phyloP scores from a whole-genome alignment of 1,140 invertebrate species.

The Psix sp. region DNA sequence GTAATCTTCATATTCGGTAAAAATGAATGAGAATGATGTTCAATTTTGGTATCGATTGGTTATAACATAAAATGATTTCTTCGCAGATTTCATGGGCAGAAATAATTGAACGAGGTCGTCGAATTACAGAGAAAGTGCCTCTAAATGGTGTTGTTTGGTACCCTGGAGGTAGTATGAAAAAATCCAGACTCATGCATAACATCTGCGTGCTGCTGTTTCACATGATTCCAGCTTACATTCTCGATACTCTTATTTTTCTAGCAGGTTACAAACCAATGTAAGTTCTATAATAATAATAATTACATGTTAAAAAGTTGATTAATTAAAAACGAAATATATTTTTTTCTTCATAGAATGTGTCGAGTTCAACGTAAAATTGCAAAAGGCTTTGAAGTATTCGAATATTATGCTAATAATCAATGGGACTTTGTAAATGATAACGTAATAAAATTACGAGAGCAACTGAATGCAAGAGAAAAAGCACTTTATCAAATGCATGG shows the following conservation, averaged over 20 bases:
- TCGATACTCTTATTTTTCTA: constrained; percentile 85
- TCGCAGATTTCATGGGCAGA: constrained; percentile 85
- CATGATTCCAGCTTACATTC: constrained; percentile 88
- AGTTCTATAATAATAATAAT: constrained; percentile 67
- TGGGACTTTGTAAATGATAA: constrained; percentile 88
- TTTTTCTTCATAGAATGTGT: constrained; percentile 83
- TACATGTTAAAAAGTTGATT: neutral
- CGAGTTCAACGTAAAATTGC: constrained; percentile 85
- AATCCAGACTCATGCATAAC: constrained; percentile 84
- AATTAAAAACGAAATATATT: constrained; percentile 10
- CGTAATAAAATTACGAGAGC: constrained; percentile 75
- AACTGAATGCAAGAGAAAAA: constrained; percentile 82
- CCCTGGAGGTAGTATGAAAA: constrained; percentile 92
- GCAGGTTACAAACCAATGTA: constrained; percentile 90
- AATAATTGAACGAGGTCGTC: constrained; percentile 89
- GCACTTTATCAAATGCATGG: constrained; percentile 83
- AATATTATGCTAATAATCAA: constrained; percentile 90
- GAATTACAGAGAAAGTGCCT: constrained; percentile 84
- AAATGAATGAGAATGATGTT: neutral
- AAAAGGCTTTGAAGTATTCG: constrained; percentile 90
- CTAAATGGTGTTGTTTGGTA: constrained; percentile 91
- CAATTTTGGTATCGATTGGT: too few species aligned
- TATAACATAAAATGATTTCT: constrained; percentile 5
- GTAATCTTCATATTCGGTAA: constrained; percentile 6
- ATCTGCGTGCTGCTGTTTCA: constrained; percentile 90